Base-by-base conservation (phyloP, 2,888 invertebrate genomes). In the Rhingia campestris region DNA sequence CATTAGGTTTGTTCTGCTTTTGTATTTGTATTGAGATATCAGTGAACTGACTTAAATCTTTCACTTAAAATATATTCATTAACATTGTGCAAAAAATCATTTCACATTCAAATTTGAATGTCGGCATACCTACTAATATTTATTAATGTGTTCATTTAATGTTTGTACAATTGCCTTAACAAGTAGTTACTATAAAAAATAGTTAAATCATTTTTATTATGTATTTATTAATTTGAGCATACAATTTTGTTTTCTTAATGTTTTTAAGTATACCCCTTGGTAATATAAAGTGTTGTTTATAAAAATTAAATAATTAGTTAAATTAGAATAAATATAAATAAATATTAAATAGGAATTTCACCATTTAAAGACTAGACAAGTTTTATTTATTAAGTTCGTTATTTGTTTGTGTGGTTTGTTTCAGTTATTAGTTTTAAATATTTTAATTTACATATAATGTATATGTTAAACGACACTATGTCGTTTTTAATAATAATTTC, bases 141-240 rank as follows among this genome's bases (percentile, higher is more conserved):
- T 56, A 66, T 45, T 39, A 45, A 61, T 30, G 63, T 47, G 35
- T 59, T 33, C 12, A 49, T 33, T 39, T 22, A 2, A 22, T 22
- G 22, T 82, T 79, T 82, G 79, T 82, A 82, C 82, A 82, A 67
- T 74, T 67, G 59, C n/a, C 76, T 76, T 76, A 76, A 58, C 12
- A 63, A 61, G 14, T 54, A 51, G 33, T 53, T 53, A 47, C 32
- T 69, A 73, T 81, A 81, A 63, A 73, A 77, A 59, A 77, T 81
- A 76, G 54, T 54, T 67, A 37, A 66, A 70, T 72, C 51, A 30
- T 45, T 59, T 41, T 61, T 33, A 54, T 72, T 43, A 32, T 74
- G 59, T 14, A 47, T 64, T 54, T 47, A 54, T 63, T 75, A 12
- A 35, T 64, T 81, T 81, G 81, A 81, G 81, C 75, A 76, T 41